Base-by-base conservation (phyloP, 2,797 vertebrate species). In the Thaleichthys pacificus region DNA sequence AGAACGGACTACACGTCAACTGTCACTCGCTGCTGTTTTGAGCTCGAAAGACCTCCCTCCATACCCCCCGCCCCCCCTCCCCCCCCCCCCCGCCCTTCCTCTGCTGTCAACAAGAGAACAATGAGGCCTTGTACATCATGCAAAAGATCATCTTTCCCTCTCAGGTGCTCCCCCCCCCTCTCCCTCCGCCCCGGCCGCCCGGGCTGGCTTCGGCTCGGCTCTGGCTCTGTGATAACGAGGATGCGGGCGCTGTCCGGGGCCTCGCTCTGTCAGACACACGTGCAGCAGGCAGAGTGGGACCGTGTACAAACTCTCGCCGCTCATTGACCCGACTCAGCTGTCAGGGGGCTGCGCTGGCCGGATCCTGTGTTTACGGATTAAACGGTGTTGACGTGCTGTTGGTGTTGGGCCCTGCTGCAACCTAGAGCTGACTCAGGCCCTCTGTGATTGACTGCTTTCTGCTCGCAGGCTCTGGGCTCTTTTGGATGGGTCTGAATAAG, bases 351-450 rank as follows among this genome's bases (percentile, higher is more conserved):
- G 22, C 63, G 51, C 75, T 76, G 68, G 47, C 67, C 62, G 70
- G 78, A 76, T 77, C 73, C 83, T 79, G 30, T 68, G 77, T 74
- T 67, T 35, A 64, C 74, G 70, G 87, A 84, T 91, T 87, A 90
- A 89, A 73, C 62, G 42, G 88, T 84, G 91, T 89, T 85, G 91
- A 93, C 86, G 67, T 85, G 86, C 80, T 82, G 84, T 81, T 85
- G 87, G 88, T 87, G 77, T 82, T 82, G 70, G 61, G 17, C 70
- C 71, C 73, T 82, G 80, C 42, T 11, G 9, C 42, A 14, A 80
- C 66, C 63, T 69, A 72, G 19, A 80, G 84, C 83, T 87, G 86
- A 86, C 78, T 60, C 82, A 81, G 80, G 77, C 80, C 69, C 85
- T n/a, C 74, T 81, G 80, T 83, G 79, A 69, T 66, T 75, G 69